phyloP scores from a whole-genome alignment of 2,888 invertebrate species.

The Sarcophaga carnaria region DNA sequence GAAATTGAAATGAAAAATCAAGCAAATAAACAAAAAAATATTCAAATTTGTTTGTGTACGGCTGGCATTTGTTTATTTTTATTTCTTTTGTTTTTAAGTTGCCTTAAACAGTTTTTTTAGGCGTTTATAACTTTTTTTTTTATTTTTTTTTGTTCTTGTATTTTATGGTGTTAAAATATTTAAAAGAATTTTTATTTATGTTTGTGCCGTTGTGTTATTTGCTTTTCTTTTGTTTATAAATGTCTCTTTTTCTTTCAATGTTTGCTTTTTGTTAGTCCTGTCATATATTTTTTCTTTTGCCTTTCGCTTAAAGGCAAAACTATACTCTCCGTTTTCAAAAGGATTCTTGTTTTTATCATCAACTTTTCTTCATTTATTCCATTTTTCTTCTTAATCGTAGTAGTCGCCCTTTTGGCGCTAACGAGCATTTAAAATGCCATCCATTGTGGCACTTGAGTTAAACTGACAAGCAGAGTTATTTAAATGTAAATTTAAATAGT shows the following conservation, averaged over 20 bases:
- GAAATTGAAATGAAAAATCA: background rate
- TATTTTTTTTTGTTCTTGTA: background rate
- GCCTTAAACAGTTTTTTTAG: background rate
- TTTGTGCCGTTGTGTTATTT: background rate
- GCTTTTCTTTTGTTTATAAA: background rate
- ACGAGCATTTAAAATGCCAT: constrained; percentile 66
- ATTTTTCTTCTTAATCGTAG: constrained; percentile 13
- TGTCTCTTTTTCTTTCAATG: background rate
- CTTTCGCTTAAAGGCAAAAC: background rate
- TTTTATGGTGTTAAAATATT: background rate
- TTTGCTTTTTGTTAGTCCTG: constrained; percentile 28
- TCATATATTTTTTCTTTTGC: constrained; percentile 1
- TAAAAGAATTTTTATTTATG: background rate
- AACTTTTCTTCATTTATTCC: background rate
- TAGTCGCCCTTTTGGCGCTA: constrained; percentile 66
- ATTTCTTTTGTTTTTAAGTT: background rate
- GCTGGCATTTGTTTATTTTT: background rate
- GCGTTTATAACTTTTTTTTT: background rate
- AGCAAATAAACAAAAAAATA: background rate
- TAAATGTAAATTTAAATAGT: constrained; percentile 62
- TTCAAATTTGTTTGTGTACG: background rate
- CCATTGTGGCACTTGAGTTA: constrained; percentile 58
- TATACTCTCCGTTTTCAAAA: background rate
- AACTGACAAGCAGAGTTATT: constrained; percentile 56
- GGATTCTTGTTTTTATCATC: background rate